phyloP scores from a whole-genome alignment of 2,888 invertebrate species.

The Podotricha telesiphe region DNA sequence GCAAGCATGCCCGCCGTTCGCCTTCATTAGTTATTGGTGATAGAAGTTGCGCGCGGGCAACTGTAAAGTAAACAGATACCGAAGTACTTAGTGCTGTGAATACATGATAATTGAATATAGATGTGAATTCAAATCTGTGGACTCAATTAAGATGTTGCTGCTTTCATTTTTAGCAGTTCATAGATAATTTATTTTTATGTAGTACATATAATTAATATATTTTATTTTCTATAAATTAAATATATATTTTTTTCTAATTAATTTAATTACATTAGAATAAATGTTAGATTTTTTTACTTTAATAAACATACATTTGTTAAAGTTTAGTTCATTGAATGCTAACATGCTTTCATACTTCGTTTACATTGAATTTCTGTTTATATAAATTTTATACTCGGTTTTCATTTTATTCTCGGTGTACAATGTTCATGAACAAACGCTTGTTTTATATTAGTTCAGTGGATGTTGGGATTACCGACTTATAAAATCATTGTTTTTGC shows the following conservation, averaged over 20 bases:
- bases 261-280: no score
- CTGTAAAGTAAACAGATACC: constrained; percentile 40
- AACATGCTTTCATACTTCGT: background rate
- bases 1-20: constrained; percentile 62
- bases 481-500: background rate
- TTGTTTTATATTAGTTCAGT: constrained; percentile 15
- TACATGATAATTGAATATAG: background rate
- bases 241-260: no score
- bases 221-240: no score
- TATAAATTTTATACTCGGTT: background rate
- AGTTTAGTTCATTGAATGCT: no score
- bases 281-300: no score
- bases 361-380: background rate
- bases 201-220: no score
- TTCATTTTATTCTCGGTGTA: constrained; percentile 7
- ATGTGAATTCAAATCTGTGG: constrained; percentile 14
- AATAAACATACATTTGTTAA: no score
- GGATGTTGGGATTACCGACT: background rate
- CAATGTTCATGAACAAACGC: background rate
- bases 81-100: constrained; percentile 28
- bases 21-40: constrained; percentile 66
- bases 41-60: constrained; percentile 63
- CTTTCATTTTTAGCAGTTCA: constrained; percentile 51
- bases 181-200: no score
- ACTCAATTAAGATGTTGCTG: constrained; percentile 57